A percentile compares a stretch with the other conserved stretches of the same genome.
Conservation (phyloP, 2,888 invertebrate species). For the Diarsia dahlii region DNA sequence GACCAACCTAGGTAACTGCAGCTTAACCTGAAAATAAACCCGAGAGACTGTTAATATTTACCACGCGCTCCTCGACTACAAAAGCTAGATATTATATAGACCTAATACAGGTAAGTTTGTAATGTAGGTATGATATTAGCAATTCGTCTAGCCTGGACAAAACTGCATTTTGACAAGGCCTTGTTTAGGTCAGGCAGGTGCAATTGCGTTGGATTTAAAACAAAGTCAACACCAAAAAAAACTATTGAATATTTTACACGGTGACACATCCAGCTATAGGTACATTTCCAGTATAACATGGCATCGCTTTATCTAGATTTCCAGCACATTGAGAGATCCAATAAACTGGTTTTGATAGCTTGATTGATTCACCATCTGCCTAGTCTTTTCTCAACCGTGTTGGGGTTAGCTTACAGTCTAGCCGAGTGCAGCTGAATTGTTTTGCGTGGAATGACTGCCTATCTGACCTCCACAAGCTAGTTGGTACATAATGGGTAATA, state of each 20-base stretch:
- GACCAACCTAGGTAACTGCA: neutral
- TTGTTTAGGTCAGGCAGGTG: conserved; percentile 59
- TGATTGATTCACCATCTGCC: neutral
- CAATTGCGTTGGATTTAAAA: conserved; percentile 19
- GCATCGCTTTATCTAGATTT: too few species aligned
- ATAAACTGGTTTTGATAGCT: too few species aligned
- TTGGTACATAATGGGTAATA: too few species aligned
- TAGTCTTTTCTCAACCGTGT: neutral
- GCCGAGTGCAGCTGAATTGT: neutral
- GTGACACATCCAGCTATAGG: too few species aligned
- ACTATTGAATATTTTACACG: neutral
- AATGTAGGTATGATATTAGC: conserved; percentile 57
- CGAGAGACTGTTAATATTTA: too few species aligned
- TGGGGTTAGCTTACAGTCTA: too few species aligned
- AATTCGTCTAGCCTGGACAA: conserved; percentile 81
- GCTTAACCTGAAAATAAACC: too few species aligned
- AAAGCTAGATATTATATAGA: too few species aligned
- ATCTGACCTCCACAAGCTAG: neutral
- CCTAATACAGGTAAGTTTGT: neutral
- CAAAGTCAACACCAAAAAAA: neutral
- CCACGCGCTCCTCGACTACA: too few species aligned
- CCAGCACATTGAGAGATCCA: too few species aligned
- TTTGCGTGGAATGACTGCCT: neutral
- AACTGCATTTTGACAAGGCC: conserved; percentile 79
- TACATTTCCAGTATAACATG: too few species aligned